Evolutionary conservation across 2,888 invertebrate genomes (phyloP), one percentile per base, ranked within the genome.

Genomic region (Drosophila recens): DNA sequence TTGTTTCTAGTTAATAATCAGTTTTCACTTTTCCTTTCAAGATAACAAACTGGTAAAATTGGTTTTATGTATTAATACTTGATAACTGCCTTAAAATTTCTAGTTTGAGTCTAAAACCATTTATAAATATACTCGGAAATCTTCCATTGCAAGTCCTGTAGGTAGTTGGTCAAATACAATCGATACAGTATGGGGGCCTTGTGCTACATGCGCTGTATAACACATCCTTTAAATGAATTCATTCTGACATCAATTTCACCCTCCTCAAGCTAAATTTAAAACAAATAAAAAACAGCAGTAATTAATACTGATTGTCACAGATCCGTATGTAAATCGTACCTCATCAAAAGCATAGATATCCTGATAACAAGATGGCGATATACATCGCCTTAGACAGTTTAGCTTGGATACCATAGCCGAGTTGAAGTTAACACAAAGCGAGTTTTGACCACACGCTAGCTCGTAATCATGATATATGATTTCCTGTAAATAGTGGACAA

Each of bases 171-270:
- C 30, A 89, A 75, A 59, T 90, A 86, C 6, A 91, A 59, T 56
- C 87, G 86, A 56, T 86, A 82, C 67, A 90, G 75, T 53, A 90
- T 80, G 51, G 77, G 84, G 66, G 87, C 89, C 77, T 84, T 89
- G 82, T 92, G 91, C 90, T 91, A 91, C 84, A 90, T 81, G 17
- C 92, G 85, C 74, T 92, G 92, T 53, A 92, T 91, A 36, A 97
- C 97, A 93, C 97, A 97, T 57, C 97, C 97, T 91, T 97, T 97
- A 91, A 97, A 97, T 4, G 97, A 97, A 90, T 96, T 96, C 56
- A 97, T 93, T 84, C 97, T 94, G 30, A 97, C 97, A 91, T 97
- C 97, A 71, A 97, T 97, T 94, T 97, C 97, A 27, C 97, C 97
- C 91, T 97, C 97, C 92, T 97, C 97, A 30, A 97, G 93, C 97